Evolutionary conservation across 1,140 invertebrate species (phyloP).

Genomic region (Carposina sasakii): DNA sequence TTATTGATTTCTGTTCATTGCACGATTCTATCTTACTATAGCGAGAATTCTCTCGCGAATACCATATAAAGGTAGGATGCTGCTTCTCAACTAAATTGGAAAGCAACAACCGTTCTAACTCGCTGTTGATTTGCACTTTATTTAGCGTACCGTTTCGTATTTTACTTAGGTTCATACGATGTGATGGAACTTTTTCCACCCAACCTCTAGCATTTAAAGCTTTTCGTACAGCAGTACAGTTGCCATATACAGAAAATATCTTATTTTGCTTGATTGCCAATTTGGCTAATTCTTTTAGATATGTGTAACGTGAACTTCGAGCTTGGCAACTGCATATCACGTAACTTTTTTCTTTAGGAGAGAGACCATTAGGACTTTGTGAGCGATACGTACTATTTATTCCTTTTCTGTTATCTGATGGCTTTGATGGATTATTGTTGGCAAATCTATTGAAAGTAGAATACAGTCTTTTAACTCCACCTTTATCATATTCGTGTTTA

Average conservation of each 20-base stretch:
- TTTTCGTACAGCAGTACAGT: conserved; percentile 59
- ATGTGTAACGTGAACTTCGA: conserved; percentile 35
- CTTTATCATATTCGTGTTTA: conserved; percentile 27
- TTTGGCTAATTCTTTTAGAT: conserved; percentile 44
- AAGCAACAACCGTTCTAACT: conserved; percentile 61
- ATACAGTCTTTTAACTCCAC: conserved; percentile 31
- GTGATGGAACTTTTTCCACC: conserved; percentile 74
- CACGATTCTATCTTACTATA: conserved; percentile 51
- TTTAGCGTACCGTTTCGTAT: conserved; percentile 52
- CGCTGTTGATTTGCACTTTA: conserved; percentile 47
- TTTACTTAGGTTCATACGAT: conserved; percentile 47
- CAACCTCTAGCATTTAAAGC: conserved; percentile 74
- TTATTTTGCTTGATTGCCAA: conserved; percentile 51
- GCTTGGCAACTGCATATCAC: conserved; percentile 48
- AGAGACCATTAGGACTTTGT: conserved; percentile 32
- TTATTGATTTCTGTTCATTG: conserved; percentile 54
- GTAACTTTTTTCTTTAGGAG: conserved; percentile 49
- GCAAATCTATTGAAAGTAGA: conserved; percentile 37
- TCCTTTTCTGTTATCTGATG: conserved; percentile 12
- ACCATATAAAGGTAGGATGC: conserved; percentile 75
- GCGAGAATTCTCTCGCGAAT: conserved; percentile 53
- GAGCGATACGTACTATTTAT: conserved; percentile 18
- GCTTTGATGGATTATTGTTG: conserved; percentile 7
- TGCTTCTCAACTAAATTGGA: conserved; percentile 75
- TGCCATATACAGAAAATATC: conserved; percentile 61